These are phyloP conservation scores for Acanthis flammea DNA, from an alignment of 2,797 vertebrate species.

Conservation along the genomic window DNA sequence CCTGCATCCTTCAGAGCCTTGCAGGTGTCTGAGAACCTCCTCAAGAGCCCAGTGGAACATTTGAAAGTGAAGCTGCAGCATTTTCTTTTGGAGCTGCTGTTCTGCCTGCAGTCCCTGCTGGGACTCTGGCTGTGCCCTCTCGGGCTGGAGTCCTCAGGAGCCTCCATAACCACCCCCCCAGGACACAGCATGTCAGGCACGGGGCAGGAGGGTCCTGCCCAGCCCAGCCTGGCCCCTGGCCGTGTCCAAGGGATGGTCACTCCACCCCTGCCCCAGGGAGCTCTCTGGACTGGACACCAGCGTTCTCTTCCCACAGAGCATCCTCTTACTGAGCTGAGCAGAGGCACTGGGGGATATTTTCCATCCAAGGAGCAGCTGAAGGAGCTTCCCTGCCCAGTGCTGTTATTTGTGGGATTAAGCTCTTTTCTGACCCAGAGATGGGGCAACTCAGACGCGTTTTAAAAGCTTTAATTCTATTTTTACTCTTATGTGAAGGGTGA, in stretches of 20 bases:
- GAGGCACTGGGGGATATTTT: not conserved
- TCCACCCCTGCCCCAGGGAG: not conserved
- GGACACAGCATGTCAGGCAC: not conserved
- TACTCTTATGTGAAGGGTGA: not conserved
- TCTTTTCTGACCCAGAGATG: not conserved
- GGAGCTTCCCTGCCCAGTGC: not conserved
- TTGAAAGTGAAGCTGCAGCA: not conserved
- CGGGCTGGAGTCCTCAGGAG: not conserved
- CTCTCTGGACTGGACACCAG: not conserved
- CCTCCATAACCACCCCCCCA: not conserved
- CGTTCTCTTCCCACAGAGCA: not conserved
- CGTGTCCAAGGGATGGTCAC: not conserved
- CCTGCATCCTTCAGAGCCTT: not conserved
- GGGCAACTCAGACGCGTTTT: not conserved
- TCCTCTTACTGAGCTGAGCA: accelerated
- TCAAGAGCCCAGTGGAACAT: not conserved
- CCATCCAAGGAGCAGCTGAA: not conserved
- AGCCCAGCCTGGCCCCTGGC: not conserved
- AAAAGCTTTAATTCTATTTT: not conserved
- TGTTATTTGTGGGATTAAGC: not conserved
- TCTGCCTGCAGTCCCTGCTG: not conserved
- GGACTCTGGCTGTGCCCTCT: not conserved
- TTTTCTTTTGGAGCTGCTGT: not conserved
- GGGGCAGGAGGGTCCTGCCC: not conserved
- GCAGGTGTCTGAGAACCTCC: not conserved